Evolutionary conservation across 2,113 vertebrate species (phyloP), one percentile per base, ranked within the genome.

Genomic region (Rhinoptilus africanus): DNA sequence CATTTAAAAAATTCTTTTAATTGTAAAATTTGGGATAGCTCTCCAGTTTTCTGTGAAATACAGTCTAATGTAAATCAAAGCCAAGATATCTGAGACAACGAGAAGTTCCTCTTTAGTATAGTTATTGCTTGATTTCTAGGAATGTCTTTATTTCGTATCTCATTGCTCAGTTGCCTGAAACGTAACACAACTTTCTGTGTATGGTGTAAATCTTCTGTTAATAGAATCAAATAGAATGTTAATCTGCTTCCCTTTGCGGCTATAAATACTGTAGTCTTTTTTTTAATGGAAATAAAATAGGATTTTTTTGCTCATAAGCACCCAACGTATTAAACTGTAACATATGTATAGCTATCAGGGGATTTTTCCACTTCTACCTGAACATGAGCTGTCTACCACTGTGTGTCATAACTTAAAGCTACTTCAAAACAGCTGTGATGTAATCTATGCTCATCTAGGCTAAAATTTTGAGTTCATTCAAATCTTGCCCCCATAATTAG

Each of bases 51-150:
- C 83, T 89, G 37, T 96, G 56, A 88, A 95, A 93, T 89, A 69
- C 53, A 76, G 57, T 93, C 23, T 68, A 45, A 94, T 86, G 47
- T 92, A 97, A 97, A 97, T 96, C 75, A 60, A 91, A 30, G 30
- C 50, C n/a, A 64, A 75, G 63, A 67, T 89, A 85, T 27, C 48
- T 28, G 54, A 93, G 47, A 92, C 83, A 56, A 56, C 16, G 69
- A 59, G 94, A 87, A 82, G 71, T 22, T 68, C 21, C 73, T 67
- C 78, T 96, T 95, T 96, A 63, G 57, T n/a, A 37, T 93, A 73
- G 71, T 95, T 77, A 93, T 97, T 93, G 74, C 90, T 92, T 96
- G 81, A 41, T 93, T 96, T 97, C 96, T 87, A 94, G 88, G 48
- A 88, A 59, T 64, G 74, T 94, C 47, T 88, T 82, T 67, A 43